phyloP scores from a whole-genome alignment of 1,140 invertebrate species.

The Sitobion miscanthi region DNA sequence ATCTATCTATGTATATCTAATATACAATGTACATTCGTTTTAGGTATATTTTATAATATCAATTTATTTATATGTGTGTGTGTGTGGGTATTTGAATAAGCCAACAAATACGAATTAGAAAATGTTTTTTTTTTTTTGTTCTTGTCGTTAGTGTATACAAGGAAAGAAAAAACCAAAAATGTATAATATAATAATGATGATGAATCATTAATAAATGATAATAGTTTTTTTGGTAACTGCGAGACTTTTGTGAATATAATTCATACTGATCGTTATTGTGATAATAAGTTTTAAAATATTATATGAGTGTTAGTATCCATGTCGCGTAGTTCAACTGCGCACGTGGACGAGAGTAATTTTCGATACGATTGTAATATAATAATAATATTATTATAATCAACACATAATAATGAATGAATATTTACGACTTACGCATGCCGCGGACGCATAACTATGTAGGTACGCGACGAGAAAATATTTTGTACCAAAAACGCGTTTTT shows the following conservation, averaged over 20 bases:
- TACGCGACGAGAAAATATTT: too few relatives aligned
- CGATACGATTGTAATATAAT: too few relatives aligned
- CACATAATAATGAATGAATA: not conserved
- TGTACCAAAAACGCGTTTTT: not conserved
- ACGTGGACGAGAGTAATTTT: not conserved
- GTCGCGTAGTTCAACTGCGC: not conserved
- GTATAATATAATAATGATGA: not conserved
- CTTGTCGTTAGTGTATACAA: not conserved
- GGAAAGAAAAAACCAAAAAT: not conserved
- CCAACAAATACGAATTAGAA: not conserved
- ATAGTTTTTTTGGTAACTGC: conserved; percentile 22
- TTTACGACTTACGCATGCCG: not conserved
- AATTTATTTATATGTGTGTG: not conserved
- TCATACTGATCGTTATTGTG: not conserved
- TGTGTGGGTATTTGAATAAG: not conserved
- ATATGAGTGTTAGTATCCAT: not conserved
- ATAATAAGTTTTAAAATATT: too few relatives aligned
- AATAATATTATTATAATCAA: not conserved
- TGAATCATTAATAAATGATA: not conserved
- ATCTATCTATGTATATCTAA: not conserved
- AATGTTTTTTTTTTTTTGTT: not conserved
- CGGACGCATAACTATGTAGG: too few relatives aligned
- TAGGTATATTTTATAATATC: not conserved
- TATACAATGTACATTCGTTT: not conserved
- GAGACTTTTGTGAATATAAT: not conserved